phyloP scores from a whole-genome alignment of 2,113 vertebrate species.

The Silurus meridionalis region DNA sequence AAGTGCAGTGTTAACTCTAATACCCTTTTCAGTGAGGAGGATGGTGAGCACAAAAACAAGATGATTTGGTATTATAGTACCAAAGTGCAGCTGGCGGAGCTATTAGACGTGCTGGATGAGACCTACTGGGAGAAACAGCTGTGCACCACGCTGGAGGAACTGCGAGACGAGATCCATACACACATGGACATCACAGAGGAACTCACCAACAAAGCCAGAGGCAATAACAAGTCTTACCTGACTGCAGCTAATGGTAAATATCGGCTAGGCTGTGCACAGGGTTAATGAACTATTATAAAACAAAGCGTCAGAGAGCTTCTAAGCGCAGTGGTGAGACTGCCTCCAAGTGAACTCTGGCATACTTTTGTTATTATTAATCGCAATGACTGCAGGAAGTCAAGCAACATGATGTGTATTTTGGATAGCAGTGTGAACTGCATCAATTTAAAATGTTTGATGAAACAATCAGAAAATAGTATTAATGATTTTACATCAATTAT shows the following conservation, averaged over 20 bases:
- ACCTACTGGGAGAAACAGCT: constrained; percentile 93
- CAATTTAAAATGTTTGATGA: not conserved
- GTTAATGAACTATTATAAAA: not conserved
- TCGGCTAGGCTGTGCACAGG: not conserved
- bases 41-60: constrained; percentile 88
- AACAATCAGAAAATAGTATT: too few species aligned
- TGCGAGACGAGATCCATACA: constrained; percentile 86
- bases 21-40: constrained; percentile 81
- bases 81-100: constrained; percentile 86
- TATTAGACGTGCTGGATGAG: constrained; percentile 85
- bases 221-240: constrained; percentile 90
- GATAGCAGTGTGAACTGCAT: not conserved
- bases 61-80: constrained; percentile 97
- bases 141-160: constrained; percentile 84
- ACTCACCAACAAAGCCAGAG: constrained; percentile 91
- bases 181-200: constrained; percentile 97
- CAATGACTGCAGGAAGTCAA: not conserved
- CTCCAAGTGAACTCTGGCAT: not conserved
- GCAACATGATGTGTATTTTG: not conserved
- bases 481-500: too few species aligned
- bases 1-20: not conserved
- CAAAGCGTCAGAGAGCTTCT: not conserved
- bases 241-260: constrained; percentile 86
- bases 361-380: not conserved
- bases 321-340: not conserved